Conservation (phyloP, 2,888 invertebrate species). For the Nomada flava region DNA sequence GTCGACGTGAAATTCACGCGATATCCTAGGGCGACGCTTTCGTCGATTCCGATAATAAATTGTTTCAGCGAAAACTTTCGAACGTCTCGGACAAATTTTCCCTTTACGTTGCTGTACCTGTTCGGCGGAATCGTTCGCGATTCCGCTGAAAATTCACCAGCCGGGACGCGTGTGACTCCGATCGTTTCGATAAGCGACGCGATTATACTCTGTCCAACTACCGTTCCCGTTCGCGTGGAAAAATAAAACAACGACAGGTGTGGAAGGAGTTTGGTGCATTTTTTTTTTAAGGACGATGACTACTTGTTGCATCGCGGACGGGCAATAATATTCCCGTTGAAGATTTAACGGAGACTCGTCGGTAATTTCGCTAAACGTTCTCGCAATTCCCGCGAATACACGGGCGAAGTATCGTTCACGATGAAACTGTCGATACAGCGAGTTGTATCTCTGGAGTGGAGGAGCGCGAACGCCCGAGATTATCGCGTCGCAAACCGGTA, state of each 20-base stretch:
- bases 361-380: not conserved
- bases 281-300: conserved; percentile 38
- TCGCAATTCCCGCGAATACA: not conserved
- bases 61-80: conserved; percentile 9
- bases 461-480: not conserved
- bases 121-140: too few species aligned
- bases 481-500: conserved; percentile 16
- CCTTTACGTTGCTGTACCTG: not conserved
- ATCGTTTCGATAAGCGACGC: not conserved
- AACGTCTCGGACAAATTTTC: not conserved
- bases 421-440: conserved; percentile 2
- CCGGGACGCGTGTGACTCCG: too few species aligned
- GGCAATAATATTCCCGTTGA: conserved; percentile 17
- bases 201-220: not conserved
- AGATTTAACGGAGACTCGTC: conserved; percentile 24
- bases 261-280: not conserved
- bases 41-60: not conserved
- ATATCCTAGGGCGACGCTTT: not conserved
- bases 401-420: not conserved
- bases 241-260: not conserved
- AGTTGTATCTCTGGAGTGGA: not conserved
- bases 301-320: conserved; percentile 43
- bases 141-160: too few species aligned
- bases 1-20: not conserved
- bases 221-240: not conserved